Conservation (phyloP, 2,113 vertebrate genomes). For the Hemicordylus capensis region DNA sequence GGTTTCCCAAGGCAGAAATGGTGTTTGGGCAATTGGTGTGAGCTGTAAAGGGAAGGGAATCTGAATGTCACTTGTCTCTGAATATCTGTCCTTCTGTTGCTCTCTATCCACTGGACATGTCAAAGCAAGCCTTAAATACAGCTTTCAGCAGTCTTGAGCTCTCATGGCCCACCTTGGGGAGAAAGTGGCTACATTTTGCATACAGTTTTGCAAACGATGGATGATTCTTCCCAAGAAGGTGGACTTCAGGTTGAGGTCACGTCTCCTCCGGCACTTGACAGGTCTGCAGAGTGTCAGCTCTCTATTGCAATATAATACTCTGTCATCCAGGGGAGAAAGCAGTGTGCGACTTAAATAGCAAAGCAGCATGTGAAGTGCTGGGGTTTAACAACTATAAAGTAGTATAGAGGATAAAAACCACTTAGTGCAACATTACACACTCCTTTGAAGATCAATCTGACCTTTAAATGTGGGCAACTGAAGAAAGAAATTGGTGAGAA, state of each 20-base stretch:
- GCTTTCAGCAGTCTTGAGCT: neutral
- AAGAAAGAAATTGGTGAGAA: neutral
- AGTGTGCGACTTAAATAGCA: neutral
- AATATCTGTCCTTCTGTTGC: neutral
- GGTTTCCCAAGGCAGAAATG: neutral
- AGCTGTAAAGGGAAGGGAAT: neutral
- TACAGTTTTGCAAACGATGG: neutral
- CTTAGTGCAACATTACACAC: neutral
- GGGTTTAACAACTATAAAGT: neutral
- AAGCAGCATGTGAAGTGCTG: neutral
- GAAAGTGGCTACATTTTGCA: neutral
- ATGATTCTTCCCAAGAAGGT: neutral
- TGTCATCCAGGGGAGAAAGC: neutral
- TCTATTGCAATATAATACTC: neutral
- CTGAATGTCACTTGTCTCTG: neutral
- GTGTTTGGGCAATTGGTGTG: neutral
- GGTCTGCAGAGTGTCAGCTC: neutral
- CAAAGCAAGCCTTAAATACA: conserved; percentile 1
- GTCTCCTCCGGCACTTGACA: neutral
- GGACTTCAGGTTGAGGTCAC: neutral
- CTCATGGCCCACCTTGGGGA: neutral
- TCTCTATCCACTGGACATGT: neutral
- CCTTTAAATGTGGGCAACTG: neutral
- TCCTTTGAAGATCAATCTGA: neutral
- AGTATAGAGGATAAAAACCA: neutral